Percentiles rank a stretch among this genome's conserved stretches.
Evolutionary conservation across 1,140 invertebrate genomes (phyloP).

Genomic region (Orchestia grillus): DNA sequence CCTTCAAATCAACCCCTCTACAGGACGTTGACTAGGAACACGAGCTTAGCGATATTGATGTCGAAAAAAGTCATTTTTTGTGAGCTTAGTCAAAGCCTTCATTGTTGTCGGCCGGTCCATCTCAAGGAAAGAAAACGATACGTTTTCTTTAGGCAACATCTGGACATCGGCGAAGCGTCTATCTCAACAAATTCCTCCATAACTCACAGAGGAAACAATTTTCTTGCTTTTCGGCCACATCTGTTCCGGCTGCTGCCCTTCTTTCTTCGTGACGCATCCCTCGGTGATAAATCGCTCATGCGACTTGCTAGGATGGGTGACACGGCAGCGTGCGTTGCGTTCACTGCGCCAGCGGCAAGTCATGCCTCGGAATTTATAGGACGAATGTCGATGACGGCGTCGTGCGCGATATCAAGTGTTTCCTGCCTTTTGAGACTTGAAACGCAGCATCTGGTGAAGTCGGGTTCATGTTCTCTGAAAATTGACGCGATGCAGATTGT

Average conservation of each 20-base stretch:
- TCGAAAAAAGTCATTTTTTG: neutral
- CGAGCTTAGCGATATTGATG: neutral
- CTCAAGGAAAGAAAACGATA: neutral
- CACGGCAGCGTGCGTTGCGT: neutral
- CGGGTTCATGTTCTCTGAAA: neutral
- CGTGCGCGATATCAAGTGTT: neutral
- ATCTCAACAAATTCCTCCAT: slow-evolving; percentile 8
- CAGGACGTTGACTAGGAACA: neutral
- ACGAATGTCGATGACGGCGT: neutral
- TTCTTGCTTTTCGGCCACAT: neutral
- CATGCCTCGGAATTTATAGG: neutral
- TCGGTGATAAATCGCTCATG: neutral
- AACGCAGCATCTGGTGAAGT: neutral
- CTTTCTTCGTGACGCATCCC: neutral
- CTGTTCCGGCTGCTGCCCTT: neutral
- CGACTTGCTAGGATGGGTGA: neutral
- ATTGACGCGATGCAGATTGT: neutral
- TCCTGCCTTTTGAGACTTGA: neutral
- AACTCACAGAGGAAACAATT: slow-evolving; percentile 8
- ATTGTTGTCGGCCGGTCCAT: neutral
- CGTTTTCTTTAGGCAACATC: slow-evolving; percentile 7
- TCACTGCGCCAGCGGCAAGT: neutral
- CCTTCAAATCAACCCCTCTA: too few relatives aligned
- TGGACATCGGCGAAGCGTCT: neutral
- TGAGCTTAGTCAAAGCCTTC: neutral